Base-by-base conservation (phyloP, 2,113 vertebrate species). In the Orthonyx spaldingii region DNA sequence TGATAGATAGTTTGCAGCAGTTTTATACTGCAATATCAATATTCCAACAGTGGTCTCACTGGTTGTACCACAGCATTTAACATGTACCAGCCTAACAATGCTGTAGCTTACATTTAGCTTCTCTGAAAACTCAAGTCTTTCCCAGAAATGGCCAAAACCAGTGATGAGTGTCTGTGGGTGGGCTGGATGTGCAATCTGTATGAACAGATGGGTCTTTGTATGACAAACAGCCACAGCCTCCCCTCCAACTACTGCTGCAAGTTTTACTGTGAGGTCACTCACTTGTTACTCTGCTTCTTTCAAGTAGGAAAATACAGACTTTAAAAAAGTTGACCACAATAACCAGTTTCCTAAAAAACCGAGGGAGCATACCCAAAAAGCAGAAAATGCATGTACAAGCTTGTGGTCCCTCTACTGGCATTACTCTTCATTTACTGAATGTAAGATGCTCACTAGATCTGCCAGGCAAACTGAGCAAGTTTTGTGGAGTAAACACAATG, bases 151-250 rank as follows among this genome's bases (percentile, higher is more conserved):
- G 66, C 41, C 5, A 5, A 84, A 64, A 21, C 1, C 59, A 83
- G 41, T 9, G 16, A 75, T 3, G 0, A 47, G 23, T 49, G 50
- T 30, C 24, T 30, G 44, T 3, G 13, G 4, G 1, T 2, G 4
- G 33, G 3, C 12, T 24, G 37, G 26, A 53, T 72, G 22, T 5
- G 2, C 19, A 15, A 56, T 14, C 39, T 64, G 15, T 30, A 11
- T 3, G 5, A 79, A 77, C 37, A 94, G 28, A 61, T 2, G 21
- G 22, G 16, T 49, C 37, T n/a, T n/a, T 50, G 46, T 12, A 52
- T 0, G 6, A 18, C 11, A 5, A 81, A 27, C 7, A 86, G 63
- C 33, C 32, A 16, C 23, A 79, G 65, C 12, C 33, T 61, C 32
- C 12, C 13, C 35, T 78, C 74, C 1, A 0, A 52, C 20, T 37